Conservation (phyloP, 1,140 invertebrate genomes). For the Drosophila santomea region DNA sequence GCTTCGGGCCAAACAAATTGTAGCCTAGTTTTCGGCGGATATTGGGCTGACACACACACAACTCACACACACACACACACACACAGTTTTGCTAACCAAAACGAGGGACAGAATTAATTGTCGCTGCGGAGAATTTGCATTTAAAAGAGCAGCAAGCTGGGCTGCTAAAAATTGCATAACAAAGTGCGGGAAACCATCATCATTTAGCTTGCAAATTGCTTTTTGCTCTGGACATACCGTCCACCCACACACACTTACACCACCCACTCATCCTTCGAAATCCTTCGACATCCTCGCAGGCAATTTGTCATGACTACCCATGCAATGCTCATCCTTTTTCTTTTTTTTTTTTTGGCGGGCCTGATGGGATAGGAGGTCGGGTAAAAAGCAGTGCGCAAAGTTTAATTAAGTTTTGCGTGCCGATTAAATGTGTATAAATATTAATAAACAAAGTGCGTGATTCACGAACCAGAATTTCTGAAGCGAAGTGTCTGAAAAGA, state of each 20-base stretch:
- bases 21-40: conserved; percentile 29
- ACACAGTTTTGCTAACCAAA: neutral
- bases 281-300: conserved; percentile 19
- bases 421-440: conserved; percentile 63
- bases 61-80: neutral
- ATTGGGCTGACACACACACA: neutral
- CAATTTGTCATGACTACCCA: conserved; percentile 49
- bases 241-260: conserved; percentile 4
- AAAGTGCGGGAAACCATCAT: conserved; percentile 39
- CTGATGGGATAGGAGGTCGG: conserved; percentile 2
- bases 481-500: neutral
- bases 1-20: conserved; percentile 45
- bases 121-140: conserved; percentile 42
- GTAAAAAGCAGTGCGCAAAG: conserved; percentile 33
- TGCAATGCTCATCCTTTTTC: conserved; percentile 22
- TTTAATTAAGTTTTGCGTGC: conserved; percentile 60
- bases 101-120: conserved; percentile 39
- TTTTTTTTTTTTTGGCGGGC: conserved; percentile 2
- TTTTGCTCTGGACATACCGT: conserved; percentile 31
- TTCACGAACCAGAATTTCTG: conserved; percentile 8
- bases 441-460: conserved; percentile 46
- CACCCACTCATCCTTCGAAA: neutral
- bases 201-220: conserved; percentile 59
- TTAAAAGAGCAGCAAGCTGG: conserved; percentile 27
- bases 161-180: conserved; percentile 57